Base-by-base conservation (phyloP, 2,888 invertebrate genomes). In the Drosophila silvestris region DNA sequence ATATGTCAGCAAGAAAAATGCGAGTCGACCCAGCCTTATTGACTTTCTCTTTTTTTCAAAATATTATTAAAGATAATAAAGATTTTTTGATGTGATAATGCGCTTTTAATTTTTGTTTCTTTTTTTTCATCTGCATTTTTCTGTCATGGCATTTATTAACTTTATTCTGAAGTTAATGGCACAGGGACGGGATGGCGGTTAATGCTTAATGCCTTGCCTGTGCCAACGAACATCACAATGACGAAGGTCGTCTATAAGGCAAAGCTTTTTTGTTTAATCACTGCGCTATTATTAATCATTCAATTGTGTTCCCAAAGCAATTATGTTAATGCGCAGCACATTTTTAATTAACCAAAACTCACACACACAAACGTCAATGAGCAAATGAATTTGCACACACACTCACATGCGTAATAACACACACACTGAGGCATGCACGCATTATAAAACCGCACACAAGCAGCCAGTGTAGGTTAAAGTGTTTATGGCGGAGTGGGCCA, bases 231-330 rank as follows among this genome's bases (percentile, higher is more conserved):
- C 50, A 33, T 58, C 74, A 60, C 75, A 78, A 70, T 81, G 81
- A 73, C 58, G 81, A 81, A 79, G 79, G 82, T 73, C 68, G 76
- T 70, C 68, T 58, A 44, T 58, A 62, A 50, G 56, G 64, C 50
- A 37, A 69, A 60, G 58, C 61, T 61, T 68, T 80, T 80, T 74
- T 66, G 81, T 73, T 83, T 78, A 83, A 83, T 83, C 81, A 82
- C 83, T 77, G 69, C 72, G 70, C 82, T 73, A 83, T 83, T 83
- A 83, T 85, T 85, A 86, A 85, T 85, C 86, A 85, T 86, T 85
- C 82, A 83, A 83, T 84, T 85, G 83, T 85, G 74, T 77, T 86
- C 84, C 84, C 86, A 71, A 62, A 80, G 82, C 82, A 85, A 85
- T 85, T 85, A 86, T 86, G 81, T 82, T 81, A 85, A 86, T 85